These are phyloP conservation scores for Pemphigus obesinymphae DNA, from an alignment of 1,140 invertebrate genomes.

Conservation along the genomic window DNA sequence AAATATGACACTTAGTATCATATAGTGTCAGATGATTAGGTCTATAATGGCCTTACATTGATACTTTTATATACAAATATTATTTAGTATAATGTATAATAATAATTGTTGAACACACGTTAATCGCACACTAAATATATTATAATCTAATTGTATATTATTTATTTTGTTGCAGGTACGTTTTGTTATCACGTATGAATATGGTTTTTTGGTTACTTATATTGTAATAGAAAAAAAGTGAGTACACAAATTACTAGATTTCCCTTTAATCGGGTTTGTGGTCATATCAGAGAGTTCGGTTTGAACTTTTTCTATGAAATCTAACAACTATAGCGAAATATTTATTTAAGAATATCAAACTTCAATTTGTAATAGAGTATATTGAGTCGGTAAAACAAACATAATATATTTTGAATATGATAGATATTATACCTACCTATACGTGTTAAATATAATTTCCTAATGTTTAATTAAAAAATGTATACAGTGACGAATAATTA, in stretches of 20 bases:
- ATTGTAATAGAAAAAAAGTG: conserved; percentile 5
- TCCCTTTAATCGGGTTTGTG: not conserved
- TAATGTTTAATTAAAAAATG: no score
- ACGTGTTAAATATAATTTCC: no score
- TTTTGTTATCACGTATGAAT: conserved; percentile 17
- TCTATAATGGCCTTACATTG: not conserved
- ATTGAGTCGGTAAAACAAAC: not conserved
- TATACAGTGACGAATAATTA: no score
- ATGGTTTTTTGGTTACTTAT: not conserved
- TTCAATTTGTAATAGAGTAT: not conserved
- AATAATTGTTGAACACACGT: not conserved
- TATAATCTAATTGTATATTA: conserved; percentile 20
- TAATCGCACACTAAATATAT: not conserved
- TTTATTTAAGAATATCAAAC: not conserved
- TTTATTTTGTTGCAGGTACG: conserved; percentile 33
- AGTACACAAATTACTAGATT: conserved; percentile 10
- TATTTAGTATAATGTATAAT: not conserved
- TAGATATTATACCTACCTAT: not conserved
- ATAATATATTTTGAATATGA: no score
- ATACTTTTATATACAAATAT: not conserved
- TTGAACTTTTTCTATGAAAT: not conserved
- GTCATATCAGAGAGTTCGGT: not conserved
- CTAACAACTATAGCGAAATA: not conserved
- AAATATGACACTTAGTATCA: not conserved
- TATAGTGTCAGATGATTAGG: not conserved